Percentiles rank a stretch among this genome's conserved stretches.
These are phyloP conservation scores for Rugalucina vietnamica DNA, from an alignment of 2,888 invertebrate genomes.

Conservation along the genomic window DNA sequence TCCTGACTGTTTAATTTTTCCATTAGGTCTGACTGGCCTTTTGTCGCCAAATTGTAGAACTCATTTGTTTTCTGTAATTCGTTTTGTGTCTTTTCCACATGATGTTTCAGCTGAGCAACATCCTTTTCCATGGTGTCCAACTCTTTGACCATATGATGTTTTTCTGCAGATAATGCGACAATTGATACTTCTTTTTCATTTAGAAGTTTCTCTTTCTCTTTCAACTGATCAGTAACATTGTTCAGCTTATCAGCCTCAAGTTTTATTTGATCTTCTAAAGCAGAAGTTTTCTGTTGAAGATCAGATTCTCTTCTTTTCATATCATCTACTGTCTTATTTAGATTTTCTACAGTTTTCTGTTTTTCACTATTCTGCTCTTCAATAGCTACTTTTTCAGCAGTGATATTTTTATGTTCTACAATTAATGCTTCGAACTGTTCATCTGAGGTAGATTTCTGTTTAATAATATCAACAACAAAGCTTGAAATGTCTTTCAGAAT, in stretches of 20 bases:
- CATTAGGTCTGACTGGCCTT: conserved; percentile 49
- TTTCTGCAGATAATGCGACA: conserved; percentile 19
- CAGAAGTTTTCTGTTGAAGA: conserved; percentile 23
- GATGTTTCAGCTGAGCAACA: conserved; percentile 23
- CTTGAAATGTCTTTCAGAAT: conserved; percentile 49
- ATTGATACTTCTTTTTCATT: conserved; percentile 8
- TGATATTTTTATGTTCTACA: conserved; percentile 16
- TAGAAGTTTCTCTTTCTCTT: conserved; percentile 32
- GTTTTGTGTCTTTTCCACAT: conserved; percentile 7
- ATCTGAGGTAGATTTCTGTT: conserved; percentile 13
- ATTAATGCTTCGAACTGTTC: conserved; percentile 21
- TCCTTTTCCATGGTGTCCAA: conserved; percentile 33
- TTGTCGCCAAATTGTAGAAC: conserved; percentile 52
- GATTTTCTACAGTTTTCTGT: conserved; percentile 33
- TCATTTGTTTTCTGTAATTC: conserved; percentile 49
- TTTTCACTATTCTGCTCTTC: conserved; percentile 22
- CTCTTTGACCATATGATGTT: conserved; percentile 17
- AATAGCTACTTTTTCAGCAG: conserved; percentile 17
- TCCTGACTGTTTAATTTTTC: conserved; percentile 43
- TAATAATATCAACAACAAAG: conserved; percentile 38
- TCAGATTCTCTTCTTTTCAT: conserved; percentile 40
- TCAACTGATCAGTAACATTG: conserved; percentile 32
- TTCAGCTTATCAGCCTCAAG: conserved; percentile 27
- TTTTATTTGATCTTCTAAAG: conserved; percentile 25
- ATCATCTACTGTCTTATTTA: conserved; percentile 39